Evolutionary conservation across 2,888 invertebrate species (phyloP).

Genomic region (Baccha elongata): DNA sequence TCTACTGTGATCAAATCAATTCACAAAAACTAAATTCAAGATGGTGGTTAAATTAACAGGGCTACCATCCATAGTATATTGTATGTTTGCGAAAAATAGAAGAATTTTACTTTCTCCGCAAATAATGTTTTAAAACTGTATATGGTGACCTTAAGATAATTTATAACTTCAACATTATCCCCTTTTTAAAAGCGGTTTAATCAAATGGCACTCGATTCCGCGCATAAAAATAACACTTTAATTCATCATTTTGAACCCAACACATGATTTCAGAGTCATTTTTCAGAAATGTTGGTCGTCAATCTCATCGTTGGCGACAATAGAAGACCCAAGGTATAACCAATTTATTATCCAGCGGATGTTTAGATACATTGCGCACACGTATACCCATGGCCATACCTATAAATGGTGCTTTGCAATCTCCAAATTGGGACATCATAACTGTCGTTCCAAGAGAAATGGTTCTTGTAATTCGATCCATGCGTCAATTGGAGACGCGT

Average conservation of each 20-base stretch:
- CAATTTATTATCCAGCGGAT: constrained; percentile 40
- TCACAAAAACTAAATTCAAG: no score
- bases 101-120: no score
- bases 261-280: background rate
- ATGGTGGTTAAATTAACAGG: no score
- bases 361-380: constrained; percentile 34
- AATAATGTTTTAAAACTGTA: no score
- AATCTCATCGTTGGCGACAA: background rate
- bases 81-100: no score
- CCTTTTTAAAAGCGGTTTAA: constrained; percentile 30
- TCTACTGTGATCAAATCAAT: no score
- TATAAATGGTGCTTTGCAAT: constrained; percentile 22
- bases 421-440: constrained; percentile 37
- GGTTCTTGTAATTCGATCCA: constrained; percentile 49
- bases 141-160: background rate
- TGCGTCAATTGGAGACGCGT: constrained; percentile 25
- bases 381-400: background rate
- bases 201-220: constrained; percentile 7
- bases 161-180: background rate
- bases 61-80: no score
- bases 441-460: background rate
- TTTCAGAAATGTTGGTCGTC: no score
- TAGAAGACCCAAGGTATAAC: background rate
- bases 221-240: background rate
- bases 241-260: constrained; percentile 3